phyloP scores from a whole-genome alignment of 2,113 vertebrate species.

The Odontesthes bonariensis region DNA sequence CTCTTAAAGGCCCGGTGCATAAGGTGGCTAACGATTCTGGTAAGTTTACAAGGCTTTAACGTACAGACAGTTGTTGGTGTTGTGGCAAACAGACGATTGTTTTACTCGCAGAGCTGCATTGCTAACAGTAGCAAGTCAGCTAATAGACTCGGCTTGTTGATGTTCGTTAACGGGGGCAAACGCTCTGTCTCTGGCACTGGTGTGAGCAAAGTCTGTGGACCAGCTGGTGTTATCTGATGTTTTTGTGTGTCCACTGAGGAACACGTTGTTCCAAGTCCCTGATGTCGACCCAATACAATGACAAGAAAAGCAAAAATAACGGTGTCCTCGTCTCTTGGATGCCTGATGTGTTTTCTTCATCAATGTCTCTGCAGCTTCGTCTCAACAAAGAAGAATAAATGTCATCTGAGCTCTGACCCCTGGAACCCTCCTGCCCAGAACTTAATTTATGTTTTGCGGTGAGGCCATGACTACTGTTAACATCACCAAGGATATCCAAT shows the following conservation, averaged over 20 bases:
- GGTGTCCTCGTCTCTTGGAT: not conserved
- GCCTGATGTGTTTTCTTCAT: not conserved
- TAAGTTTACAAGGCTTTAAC: not conserved
- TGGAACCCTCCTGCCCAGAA: conserved; percentile 48
- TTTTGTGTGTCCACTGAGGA: not conserved
- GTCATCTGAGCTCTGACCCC: conserved; percentile 82
- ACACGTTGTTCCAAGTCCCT: not conserved
- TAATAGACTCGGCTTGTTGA: conserved; percentile 30
- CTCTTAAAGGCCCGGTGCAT: conserved; percentile 38
- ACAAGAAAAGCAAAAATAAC: not conserved
- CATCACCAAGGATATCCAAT: conserved; percentile 93
- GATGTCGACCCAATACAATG: not conserved
- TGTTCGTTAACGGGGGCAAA: conserved; percentile 16
- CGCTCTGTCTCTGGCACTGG: not conserved
- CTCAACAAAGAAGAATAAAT: conserved; percentile 74
- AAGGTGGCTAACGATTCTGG: not conserved
- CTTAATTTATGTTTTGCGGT: conserved; percentile 74
- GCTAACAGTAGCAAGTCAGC: conserved; percentile 51
- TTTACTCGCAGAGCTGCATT: conserved; percentile 5
- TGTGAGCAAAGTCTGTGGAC: conserved; percentile 7
- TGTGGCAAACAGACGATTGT: not conserved
- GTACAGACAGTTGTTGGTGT: not conserved
- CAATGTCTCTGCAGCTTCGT: conserved; percentile 26
- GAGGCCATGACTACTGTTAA: conserved; percentile 93
- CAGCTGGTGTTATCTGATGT: not conserved